Evolutionary conservation across 2,113 vertebrate genomes (phyloP), one percentile per base, ranked within the genome.

Genomic region (Oxyruncus cristatus): DNA sequence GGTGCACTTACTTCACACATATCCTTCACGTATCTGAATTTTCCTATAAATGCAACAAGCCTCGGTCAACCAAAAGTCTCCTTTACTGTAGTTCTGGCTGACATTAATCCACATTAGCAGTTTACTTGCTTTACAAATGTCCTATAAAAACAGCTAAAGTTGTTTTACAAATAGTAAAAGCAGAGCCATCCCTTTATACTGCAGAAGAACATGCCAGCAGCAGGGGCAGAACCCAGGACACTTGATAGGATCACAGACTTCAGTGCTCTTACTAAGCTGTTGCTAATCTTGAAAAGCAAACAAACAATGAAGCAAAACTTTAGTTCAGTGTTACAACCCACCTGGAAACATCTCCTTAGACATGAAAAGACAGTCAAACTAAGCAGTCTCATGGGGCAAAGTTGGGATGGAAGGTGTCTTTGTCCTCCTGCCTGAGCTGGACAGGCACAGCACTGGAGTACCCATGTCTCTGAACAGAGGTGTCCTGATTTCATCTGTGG

Each of bases 241-340:
- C 42, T n/a, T 7, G 2, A 33, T 19, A 44, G 35, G 22, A 62
- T 56, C 92, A 13, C 18, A 0, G 0, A 66, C 50, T 68, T 61
- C 37, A 39, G 21, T 3, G 12, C 67, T 65, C 3, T 1, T 35
- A 58, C 52, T 61, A 47, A 62, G 23, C 42, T 37, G 32, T 32
- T 37, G 33, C 24, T 78, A 67, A 65, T 44, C 65, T 82, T 61
- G 70, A 75, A 78, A 89, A 75, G 35, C 30, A 91, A 94, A 59
- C 23, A 67, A 77, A 47, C 22, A 77, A 32, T 77, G 41, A 74
- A 85, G 33, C 27, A 63, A 42, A 88, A 55, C 47, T 82, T 78
- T 12, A 84, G 32, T 56, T 59, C 75, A 63, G 23, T 17, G 12
- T 41, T 70, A 63, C 11, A 32, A 9, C 14, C 50, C 55, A 47